Conservation (phyloP, 2,113 vertebrate species). For the Prunella himalayana region DNA sequence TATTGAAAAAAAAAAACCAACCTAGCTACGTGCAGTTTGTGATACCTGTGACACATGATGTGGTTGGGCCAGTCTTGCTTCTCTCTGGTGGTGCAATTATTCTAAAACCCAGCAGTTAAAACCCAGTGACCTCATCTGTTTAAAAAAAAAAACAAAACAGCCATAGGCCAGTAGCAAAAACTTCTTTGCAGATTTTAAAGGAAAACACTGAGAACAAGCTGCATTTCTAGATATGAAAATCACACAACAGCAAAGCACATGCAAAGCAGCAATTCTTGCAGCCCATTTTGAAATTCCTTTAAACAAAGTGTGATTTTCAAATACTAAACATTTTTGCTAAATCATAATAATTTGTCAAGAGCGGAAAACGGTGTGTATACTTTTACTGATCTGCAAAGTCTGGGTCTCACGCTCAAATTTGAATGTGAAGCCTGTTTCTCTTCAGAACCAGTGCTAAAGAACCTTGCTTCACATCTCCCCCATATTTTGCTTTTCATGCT, state of each 20-base stretch:
- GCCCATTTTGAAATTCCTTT: not conserved
- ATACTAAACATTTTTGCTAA: not conserved
- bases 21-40: not conserved
- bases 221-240: not conserved
- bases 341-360: not conserved
- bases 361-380: not conserved
- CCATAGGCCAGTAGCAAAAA: not conserved
- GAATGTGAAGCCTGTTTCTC: not conserved
- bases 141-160: not conserved
- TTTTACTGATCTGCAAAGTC: not conserved
- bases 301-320: not conserved
- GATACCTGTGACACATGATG: not conserved
- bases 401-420: not conserved
- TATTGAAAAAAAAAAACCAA: not conserved
- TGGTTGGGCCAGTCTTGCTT: not conserved
- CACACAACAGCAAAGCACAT: not conserved
- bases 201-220: not conserved
- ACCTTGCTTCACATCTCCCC: not conserved
- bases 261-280: not conserved
- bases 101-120: not conserved
- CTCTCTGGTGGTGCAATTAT: not conserved
- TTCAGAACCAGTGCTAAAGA: not conserved
- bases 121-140: not conserved
- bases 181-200: not conserved
- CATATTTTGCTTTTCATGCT: not conserved